Evolutionary conservation across 1,140 invertebrate species (phyloP).

Genomic region (Bilobella aurantiaca): DNA sequence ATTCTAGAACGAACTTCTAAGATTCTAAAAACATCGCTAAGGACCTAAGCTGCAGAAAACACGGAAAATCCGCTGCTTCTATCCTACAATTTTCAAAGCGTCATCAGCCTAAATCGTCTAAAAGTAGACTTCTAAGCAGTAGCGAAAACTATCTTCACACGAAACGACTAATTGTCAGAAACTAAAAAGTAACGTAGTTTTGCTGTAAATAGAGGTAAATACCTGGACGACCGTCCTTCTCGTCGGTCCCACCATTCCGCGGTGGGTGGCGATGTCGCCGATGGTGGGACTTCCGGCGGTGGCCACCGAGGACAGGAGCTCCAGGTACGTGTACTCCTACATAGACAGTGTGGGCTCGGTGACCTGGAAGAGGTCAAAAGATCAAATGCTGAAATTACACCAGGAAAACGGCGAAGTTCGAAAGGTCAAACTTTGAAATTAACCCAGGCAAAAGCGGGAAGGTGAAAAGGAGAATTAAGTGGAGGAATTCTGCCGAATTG

Average conservation of each 20-base stretch:
- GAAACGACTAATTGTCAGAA: no score
- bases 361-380: slow-evolving; percentile 48
- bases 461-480: no score
- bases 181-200: neutral
- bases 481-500: no score
- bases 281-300: slow-evolving; percentile 47
- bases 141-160: no score
- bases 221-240: slow-evolving; percentile 40
- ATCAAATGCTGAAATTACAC: neutral
- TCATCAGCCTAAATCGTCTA: no score
- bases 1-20: no score
- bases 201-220: slow-evolving; percentile 10
- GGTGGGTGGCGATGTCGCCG: slow-evolving; percentile 60
- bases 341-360: slow-evolving; percentile 76
- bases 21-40: no score
- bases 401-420: neutral
- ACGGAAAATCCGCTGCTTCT: no score
- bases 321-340: slow-evolving; percentile 71
- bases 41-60: no score
- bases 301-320: slow-evolving; percentile 36
- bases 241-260: slow-evolving; percentile 57
- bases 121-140: no score
- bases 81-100: no score
- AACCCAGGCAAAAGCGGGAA: neutral
- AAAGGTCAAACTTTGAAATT: neutral